Evolutionary conservation across 1,140 invertebrate species (phyloP), one percentile per base, ranked within the genome.

Genomic region (Lordiphosa mommai): DNA sequence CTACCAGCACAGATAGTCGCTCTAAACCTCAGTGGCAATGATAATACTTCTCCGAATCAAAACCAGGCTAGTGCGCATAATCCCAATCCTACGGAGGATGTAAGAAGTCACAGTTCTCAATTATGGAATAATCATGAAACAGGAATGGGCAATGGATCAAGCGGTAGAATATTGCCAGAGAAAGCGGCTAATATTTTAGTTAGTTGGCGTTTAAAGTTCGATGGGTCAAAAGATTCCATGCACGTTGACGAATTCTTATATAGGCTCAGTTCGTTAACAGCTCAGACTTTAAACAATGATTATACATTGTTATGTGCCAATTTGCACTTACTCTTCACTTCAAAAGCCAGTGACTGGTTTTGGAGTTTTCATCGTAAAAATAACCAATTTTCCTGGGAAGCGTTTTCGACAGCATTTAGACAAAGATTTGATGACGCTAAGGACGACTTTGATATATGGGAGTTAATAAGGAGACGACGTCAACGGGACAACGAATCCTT

Each of bases 331-430:
- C 33, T 53, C n/a, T 34, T 43, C 9, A 13, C 12, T 6, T 40
- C 13, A 2, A 55, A 27, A 7, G 17, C 52, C 0, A 56, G 3
- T 14, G 52, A 56, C 7, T 56, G 43, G 52, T 56, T 27, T 56
- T 56, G 41, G 17, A 56, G 46, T 4, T 56, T 56, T 20, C 41
- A 56, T 27, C 10, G 32, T 6, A 14, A n/a, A 8, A 20, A 16
- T 43, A n/a, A 17, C 7, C 7, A 32, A 3, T 46, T 56, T 9
- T 30, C 9, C 0, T 47, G 33, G 52, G 0, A 23, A 27, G 9
- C 3, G 14, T 56, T 47, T 32, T 56, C 13, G 5, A n/a, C 32
- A 53, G 34, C 48, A 20, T 49, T 47, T n/a, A n/a, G 20, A 7
- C 17, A 34, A 32, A 30, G 17, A 13, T 52, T 43, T n/a, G 34